Conservation (phyloP, 2,888 invertebrate genomes). For the Beris morrisii region DNA sequence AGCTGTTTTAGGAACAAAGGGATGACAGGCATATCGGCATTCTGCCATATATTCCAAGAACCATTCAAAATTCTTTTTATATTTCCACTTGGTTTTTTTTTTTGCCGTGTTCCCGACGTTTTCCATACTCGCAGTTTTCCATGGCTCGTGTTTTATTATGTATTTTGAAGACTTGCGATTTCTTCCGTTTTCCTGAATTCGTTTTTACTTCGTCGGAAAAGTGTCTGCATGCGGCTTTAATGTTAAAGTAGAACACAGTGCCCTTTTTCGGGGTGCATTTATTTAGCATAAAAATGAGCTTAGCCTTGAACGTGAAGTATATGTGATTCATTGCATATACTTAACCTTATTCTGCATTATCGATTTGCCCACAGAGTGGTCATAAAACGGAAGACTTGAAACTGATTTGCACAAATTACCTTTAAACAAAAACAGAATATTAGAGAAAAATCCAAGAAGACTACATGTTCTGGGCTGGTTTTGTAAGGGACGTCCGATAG, state of each 20-base stretch:
- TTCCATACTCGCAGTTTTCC: slow-evolving; percentile 4
- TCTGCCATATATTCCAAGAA: slow-evolving; percentile 3
- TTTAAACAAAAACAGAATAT: too few species aligned
- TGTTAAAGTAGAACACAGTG: slow-evolving; percentile 2
- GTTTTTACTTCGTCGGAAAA: slow-evolving; percentile 19
- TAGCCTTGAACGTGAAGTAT: slow-evolving; percentile 31
- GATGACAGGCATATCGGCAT: slow-evolving; percentile 7
- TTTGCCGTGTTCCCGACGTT: background rate
- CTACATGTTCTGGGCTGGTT: too few species aligned
- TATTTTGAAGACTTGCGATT: slow-evolving; percentile 14
- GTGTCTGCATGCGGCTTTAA: slow-evolving; percentile 7
- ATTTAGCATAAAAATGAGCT: slow-evolving; percentile 31
- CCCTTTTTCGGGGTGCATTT: slow-evolving; percentile 27
- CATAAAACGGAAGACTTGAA: slow-evolving; percentile 5
- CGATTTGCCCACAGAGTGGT: slow-evolving; percentile 14
- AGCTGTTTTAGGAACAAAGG: slow-evolving; percentile 1
- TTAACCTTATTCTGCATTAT: slow-evolving; percentile 32
- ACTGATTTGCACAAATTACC: background rate
- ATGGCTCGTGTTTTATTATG: background rate
- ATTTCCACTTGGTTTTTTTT: background rate
- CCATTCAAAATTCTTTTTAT: slow-evolving; percentile 13
- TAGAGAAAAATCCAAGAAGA: too few species aligned
- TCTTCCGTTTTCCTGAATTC: slow-evolving; percentile 17
- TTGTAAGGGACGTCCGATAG: too few species aligned
- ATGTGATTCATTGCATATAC: slow-evolving; percentile 31